These are phyloP conservation scores for Tribolium madens DNA, from an alignment of 1,140 invertebrate species.

Conservation along the genomic window DNA sequence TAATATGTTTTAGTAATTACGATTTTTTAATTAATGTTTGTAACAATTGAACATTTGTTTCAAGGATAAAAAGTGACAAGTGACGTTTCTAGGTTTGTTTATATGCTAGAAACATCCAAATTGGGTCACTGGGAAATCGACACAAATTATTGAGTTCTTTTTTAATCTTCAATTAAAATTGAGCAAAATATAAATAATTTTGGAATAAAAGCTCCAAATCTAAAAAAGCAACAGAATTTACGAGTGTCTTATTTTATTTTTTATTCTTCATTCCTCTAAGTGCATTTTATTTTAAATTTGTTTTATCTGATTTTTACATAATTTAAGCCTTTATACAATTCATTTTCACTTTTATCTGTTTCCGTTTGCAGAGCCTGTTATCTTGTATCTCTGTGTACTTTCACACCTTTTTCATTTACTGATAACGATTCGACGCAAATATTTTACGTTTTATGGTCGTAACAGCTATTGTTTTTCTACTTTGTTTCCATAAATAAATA, in stretches of 20 bases:
- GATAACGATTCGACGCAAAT: not conserved
- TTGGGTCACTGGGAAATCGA: too few species aligned
- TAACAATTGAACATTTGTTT: not conserved
- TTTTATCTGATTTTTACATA: too few species aligned
- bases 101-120: not conserved
- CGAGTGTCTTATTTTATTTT: too few species aligned
- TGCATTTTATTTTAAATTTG: too few species aligned
- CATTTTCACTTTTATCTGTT: too few species aligned
- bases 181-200: too few species aligned
- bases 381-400: not conserved
- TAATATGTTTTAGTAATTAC: not conserved
- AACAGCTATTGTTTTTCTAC: not conserved
- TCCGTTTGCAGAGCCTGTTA: not conserved
- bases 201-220: too few species aligned
- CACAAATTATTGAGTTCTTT: too few species aligned
- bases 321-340: too few species aligned
- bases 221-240: too few species aligned
- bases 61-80: not conserved
- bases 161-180: too few species aligned
- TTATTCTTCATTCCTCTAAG: too few species aligned
- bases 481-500: not conserved
- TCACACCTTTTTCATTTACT: not conserved
- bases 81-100: not conserved
- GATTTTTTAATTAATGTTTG: not conserved
- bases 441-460: not conserved